Evolutionary conservation across 2,888 invertebrate genomes (phyloP).

Genomic region (Nephrocerus scutellatus): DNA sequence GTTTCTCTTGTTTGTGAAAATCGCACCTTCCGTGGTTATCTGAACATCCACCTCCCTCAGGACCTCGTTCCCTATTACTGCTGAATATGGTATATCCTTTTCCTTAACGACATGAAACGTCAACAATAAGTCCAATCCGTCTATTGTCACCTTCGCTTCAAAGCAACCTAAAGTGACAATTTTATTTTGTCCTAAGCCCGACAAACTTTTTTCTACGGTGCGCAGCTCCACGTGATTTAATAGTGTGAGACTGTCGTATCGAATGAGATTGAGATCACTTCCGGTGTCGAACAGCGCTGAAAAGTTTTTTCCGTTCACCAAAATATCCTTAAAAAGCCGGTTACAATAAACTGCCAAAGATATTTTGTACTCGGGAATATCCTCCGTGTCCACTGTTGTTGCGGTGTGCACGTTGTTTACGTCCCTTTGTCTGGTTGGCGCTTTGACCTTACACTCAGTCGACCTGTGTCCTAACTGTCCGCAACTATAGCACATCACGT

Average conservation of each 20-base stretch:
- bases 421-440: too few species aligned
- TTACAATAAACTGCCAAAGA: background rate
- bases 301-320: background rate
- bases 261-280: conserved; percentile 8
- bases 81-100: conserved; percentile 6
- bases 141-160: background rate
- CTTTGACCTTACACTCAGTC: conserved; percentile 1
- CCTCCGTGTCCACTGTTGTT: conserved; percentile 2
- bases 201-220: background rate
- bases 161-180: conserved; percentile 9
- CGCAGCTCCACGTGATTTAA: conserved; percentile 1
- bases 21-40: too few species aligned
- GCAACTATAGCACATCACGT: too few species aligned
- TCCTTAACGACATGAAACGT: conserved; percentile 13
- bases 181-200: conserved; percentile 7
- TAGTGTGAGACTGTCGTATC: conserved; percentile 8
- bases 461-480: conserved; percentile 5
- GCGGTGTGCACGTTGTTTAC: conserved; percentile 1
- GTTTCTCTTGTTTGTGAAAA: background rate
- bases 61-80: conserved; percentile 11
- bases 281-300: conserved; percentile 14
- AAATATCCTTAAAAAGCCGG: conserved; percentile 4
- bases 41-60: conserved; percentile 3
- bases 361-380: background rate
- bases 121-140: conserved; percentile 3